Conservation (phyloP, 1,140 invertebrate species). For the Protaetia brevitarsis region DNA sequence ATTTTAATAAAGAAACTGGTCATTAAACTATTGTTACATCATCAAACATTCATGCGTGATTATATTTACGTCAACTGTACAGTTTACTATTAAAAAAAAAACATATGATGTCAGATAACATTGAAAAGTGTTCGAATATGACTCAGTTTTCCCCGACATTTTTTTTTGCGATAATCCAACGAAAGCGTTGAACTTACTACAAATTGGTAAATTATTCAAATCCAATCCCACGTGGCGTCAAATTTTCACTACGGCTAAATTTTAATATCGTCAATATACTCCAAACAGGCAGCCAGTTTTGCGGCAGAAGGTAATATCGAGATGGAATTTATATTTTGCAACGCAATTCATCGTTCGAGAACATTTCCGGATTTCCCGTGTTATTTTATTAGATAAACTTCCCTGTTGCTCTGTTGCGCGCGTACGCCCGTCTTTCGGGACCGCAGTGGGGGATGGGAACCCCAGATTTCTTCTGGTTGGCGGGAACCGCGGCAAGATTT, state of each 20-base stretch:
- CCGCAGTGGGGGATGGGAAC: slow-evolving; percentile 6
- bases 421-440: neutral
- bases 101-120: slow-evolving; percentile 1
- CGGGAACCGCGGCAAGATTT: slow-evolving; percentile 9
- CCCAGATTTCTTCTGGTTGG: slow-evolving; percentile 15
- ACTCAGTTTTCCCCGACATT: neutral
- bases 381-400: neutral
- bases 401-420: neutral
- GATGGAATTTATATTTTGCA: no score
- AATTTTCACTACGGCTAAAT: no score
- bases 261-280: no score
- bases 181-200: neutral
- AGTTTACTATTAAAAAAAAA: no score
- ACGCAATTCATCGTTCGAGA: neutral
- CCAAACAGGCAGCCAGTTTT: no score
- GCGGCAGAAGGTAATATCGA: no score
- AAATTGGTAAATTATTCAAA: neutral
- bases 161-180: neutral
- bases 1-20: neutral
- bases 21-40: neutral
- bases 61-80: no score
- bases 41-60: neutral
- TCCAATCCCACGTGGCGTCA: neutral
- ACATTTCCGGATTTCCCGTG: neutral
- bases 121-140: neutral